Percentiles rank a stretch among this genome's conserved stretches.
Conservation (phyloP, 2,888 invertebrate species). For the Lasius platythorax region DNA sequence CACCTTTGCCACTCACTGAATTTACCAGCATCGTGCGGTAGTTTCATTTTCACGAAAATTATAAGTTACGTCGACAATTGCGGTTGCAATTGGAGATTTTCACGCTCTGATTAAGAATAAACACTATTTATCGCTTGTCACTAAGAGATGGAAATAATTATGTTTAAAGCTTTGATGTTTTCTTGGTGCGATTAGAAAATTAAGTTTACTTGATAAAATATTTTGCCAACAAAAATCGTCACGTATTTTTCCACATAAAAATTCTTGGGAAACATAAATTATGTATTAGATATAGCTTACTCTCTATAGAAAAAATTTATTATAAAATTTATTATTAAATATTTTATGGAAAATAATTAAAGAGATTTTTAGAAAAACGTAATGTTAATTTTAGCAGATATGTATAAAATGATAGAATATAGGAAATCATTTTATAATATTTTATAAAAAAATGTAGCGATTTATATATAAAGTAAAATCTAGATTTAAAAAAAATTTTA, state of each 20-base stretch:
- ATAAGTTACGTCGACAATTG: slow-evolving; percentile 16
- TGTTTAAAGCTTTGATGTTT: slow-evolving; percentile 1
- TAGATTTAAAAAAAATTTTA: not conserved
- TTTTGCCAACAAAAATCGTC: not conserved
- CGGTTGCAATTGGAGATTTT: slow-evolving; percentile 14
- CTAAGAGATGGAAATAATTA: slow-evolving; percentile 10
- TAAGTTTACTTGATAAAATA: not conserved
- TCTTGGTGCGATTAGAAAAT: not conserved
- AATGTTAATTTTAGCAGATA: not conserved
- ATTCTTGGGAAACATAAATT: not conserved
- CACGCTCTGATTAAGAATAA: slow-evolving; percentile 44
- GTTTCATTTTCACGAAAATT: slow-evolving; percentile 50
- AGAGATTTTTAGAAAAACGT: not conserved
- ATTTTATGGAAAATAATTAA: slow-evolving; percentile 16
- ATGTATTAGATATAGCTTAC: not conserved
- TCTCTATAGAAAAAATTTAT: not conserved
- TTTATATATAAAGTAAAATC: not conserved
- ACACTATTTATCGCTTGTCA: slow-evolving; percentile 1
- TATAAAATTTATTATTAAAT: not conserved
- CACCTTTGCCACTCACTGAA: slow-evolving; percentile 11
- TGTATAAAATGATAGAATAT: not conserved
- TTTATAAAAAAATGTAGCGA: not conserved
- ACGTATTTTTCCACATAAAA: not conserved
- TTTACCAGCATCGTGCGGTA: slow-evolving; percentile 2
- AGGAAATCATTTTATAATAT: not conserved